Evolutionary conservation across 2,113 vertebrate species (phyloP).

Genomic region (Vulpes ferrilata): DNA sequence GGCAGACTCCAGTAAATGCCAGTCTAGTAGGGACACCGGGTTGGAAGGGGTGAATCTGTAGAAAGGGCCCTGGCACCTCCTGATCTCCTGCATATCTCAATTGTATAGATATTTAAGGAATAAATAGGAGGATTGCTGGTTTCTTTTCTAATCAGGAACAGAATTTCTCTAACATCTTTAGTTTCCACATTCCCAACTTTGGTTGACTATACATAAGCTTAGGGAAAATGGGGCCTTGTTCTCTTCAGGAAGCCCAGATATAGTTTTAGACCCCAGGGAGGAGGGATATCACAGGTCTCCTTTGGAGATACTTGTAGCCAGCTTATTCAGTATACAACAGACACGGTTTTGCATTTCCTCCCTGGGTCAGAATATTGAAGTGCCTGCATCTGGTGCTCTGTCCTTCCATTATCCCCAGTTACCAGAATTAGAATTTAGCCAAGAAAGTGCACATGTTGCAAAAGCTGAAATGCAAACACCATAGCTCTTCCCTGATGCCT

Average conservation of each 20-base stretch:
- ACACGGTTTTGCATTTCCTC: not conserved
- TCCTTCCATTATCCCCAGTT: not conserved
- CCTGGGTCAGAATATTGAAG: not conserved
- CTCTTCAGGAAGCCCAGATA: slow-evolving; percentile 6
- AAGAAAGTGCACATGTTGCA: not conserved
- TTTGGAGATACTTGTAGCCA: not conserved
- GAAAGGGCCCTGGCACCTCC: not conserved
- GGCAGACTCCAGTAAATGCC: not conserved
- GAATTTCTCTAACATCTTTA: slow-evolving; percentile 41
- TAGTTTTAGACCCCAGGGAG: not conserved
- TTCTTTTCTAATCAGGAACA: not conserved
- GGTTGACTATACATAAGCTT: not conserved
- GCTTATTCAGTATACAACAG: not conserved
- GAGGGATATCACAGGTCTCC: not conserved
- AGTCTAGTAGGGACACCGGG: not conserved
- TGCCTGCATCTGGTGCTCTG: not conserved
- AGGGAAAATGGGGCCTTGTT: not conserved
- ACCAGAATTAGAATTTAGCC: slow-evolving; percentile 3
- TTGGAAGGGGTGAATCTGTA: not conserved
- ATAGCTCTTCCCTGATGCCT: not conserved
- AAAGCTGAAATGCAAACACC: not conserved
- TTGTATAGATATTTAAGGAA: not conserved
- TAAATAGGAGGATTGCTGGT: not conserved
- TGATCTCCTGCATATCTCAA: not conserved
- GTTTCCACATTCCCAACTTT: not conserved